phyloP scores from a whole-genome alignment of 2,113 vertebrate species.

The Bubo blakistoni region DNA sequence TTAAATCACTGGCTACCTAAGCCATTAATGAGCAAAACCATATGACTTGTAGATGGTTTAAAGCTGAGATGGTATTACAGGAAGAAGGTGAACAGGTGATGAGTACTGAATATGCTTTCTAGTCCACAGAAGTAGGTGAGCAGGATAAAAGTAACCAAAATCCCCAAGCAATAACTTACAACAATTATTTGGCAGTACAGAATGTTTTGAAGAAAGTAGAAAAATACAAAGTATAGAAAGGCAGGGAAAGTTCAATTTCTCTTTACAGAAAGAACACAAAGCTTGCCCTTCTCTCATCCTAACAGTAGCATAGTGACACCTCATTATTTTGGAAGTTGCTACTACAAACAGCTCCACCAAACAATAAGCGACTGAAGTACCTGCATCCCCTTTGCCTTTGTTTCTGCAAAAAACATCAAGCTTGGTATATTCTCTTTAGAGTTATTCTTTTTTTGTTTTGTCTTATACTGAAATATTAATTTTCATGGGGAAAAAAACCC shows the following conservation, averaged over 20 bases:
- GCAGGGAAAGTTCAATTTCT: not conserved
- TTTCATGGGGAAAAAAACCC: not conserved
- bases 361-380: not conserved
- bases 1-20: conserved; percentile 51
- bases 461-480: not conserved
- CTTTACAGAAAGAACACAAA: conserved; percentile 6
- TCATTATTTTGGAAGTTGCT: conserved; percentile 48
- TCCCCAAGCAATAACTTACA: not conserved
- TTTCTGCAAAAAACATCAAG: not conserved
- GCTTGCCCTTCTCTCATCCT: not conserved
- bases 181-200: not conserved
- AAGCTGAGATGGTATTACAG: not conserved
- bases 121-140: not conserved
- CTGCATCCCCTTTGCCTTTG: conserved; percentile 4
- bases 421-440: not conserved
- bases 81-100: not conserved
- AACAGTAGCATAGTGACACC: not conserved
- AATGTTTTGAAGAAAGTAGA: not conserved
- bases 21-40: conserved; percentile 7
- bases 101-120: not conserved
- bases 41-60: not conserved
- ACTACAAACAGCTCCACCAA: conserved; percentile 31
- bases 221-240: not conserved
- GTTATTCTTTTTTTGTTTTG: not conserved
- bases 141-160: not conserved